Evolutionary conservation across 2,888 invertebrate genomes (phyloP).

Genomic region (Dromius quadrimaculatus): DNA sequence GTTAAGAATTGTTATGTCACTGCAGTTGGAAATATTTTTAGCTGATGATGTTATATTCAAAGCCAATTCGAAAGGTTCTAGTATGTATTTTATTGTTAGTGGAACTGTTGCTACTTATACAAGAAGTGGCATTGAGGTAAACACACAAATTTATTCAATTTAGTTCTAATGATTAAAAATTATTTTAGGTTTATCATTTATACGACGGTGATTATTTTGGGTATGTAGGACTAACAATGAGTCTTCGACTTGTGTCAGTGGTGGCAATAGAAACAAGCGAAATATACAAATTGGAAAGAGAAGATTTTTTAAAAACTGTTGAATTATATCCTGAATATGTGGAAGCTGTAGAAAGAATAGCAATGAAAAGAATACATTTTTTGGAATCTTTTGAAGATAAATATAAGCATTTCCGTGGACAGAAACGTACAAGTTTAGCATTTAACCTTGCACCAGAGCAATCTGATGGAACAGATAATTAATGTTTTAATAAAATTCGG

Average conservation of each 20-base stretch:
- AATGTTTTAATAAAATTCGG: no score
- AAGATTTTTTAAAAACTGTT: slow-evolving; percentile 65
- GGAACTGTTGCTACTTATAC: slow-evolving; percentile 71
- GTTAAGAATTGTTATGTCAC: slow-evolving; percentile 67
- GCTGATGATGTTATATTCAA: slow-evolving; percentile 70
- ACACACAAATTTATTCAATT: background rate
- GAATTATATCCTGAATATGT: slow-evolving; percentile 66
- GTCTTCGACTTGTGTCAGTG: slow-evolving; percentile 63
- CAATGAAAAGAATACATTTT: slow-evolving; percentile 68
- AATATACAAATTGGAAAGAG: slow-evolving; percentile 64
- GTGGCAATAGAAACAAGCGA: slow-evolving; percentile 65
- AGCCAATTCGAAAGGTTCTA: slow-evolving; percentile 68
- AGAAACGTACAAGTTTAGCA: no score
- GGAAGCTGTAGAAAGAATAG: slow-evolving; percentile 67
- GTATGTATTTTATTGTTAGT: slow-evolving; percentile 72
- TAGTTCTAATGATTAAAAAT: slow-evolving; percentile 10
- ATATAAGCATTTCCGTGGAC: slow-evolving; percentile 47
- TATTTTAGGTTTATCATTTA: slow-evolving; percentile 68
- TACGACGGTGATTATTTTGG: slow-evolving; percentile 72
- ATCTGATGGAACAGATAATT: no score
- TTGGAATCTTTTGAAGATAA: slow-evolving; percentile 67
- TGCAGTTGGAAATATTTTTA: slow-evolving; percentile 69
- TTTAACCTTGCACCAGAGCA: no score
- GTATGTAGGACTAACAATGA: slow-evolving; percentile 66
- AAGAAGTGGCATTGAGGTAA: slow-evolving; percentile 65